Evolutionary conservation across 2,888 invertebrate genomes (phyloP), one percentile per base, ranked within the genome.

Genomic region (Rotaria magnacalcarata): DNA sequence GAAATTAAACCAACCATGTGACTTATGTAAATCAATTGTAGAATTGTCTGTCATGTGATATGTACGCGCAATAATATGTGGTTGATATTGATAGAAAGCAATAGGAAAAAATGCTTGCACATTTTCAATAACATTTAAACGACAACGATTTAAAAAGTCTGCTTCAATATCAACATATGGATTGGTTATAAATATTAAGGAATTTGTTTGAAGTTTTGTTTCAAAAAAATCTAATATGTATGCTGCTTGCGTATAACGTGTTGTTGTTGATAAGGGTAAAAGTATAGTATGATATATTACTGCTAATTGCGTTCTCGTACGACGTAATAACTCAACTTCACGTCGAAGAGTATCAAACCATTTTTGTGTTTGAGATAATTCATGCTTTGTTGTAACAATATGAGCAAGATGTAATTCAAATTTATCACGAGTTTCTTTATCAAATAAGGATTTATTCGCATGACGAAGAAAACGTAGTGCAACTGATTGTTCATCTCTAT

Each of bases 81-180:
- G 95, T 89, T 96, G 93, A 92, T 94, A 96, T 90, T 96, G 95
- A 89, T 94, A 93, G 92, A 96, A 98, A 41, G 95, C 95, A 88
- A 96, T 94, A n/a, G 97, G 95, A 89, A 94, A 94, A 92, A 94
- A 98, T 89, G 96, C 94, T 92, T 97, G 97, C 91, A 94, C 94
- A 88, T 94, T 94, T 88, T 92, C 92, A 88, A 98, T 95, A 5
- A 96, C 96, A 92, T 97, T 97, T 95, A 98, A 96, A 87, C 97
- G 94, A 21, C 96, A 95, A 89, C 97, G 93, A 90, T 98, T 97
- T 84, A 97, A 93, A 92, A 96, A 96, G 90, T 96, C 96, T 84
- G 94, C 92, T 89, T 93, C 94, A 88, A 95, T 93, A 89, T 94
- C 94, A 89, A 94, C 93, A 88, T 93, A 67, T 41, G 93, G 84